A percentile compares a stretch with the other conserved stretches of the same genome.
Evolutionary conservation across 1,140 invertebrate species (phyloP).

Genomic region (Anthonomus grandis): DNA sequence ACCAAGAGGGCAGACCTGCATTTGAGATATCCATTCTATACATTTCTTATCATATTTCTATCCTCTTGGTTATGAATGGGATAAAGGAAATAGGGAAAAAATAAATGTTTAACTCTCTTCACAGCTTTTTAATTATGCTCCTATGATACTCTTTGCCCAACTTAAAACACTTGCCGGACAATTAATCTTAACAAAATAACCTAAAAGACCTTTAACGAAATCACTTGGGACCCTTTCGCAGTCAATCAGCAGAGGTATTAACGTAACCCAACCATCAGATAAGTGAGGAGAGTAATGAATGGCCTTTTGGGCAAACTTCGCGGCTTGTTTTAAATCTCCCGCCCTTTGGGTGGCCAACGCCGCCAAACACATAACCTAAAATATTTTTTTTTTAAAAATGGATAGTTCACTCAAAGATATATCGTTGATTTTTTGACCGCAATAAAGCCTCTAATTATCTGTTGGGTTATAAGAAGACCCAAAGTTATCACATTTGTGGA

Average conservation of each 20-base stretch:
- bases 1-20: no score
- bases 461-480: no score
- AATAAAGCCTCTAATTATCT: no score
- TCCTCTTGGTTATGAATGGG: no score
- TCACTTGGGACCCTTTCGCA: not conserved
- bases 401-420: no score
- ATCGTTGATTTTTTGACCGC: no score
- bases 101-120: no score
- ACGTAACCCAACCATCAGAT: slow-evolving; percentile 34
- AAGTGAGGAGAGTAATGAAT: slow-evolving; percentile 42
- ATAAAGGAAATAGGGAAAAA: no score
- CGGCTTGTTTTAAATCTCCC: slow-evolving; percentile 32
- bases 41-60: no score
- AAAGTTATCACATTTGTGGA: no score
- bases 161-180: not conserved
- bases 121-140: not conserved
- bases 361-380: slow-evolving; percentile 38
- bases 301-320: slow-evolving; percentile 41
- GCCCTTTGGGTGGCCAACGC: slow-evolving; percentile 33
- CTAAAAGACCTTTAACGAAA: not conserved
- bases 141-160: not conserved
- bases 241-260: not conserved
- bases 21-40: no score
- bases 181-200: slow-evolving; percentile 1
- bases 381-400: not conserved